Conservation (phyloP, 2,113 vertebrate species). For the Heterochromis multidens region DNA sequence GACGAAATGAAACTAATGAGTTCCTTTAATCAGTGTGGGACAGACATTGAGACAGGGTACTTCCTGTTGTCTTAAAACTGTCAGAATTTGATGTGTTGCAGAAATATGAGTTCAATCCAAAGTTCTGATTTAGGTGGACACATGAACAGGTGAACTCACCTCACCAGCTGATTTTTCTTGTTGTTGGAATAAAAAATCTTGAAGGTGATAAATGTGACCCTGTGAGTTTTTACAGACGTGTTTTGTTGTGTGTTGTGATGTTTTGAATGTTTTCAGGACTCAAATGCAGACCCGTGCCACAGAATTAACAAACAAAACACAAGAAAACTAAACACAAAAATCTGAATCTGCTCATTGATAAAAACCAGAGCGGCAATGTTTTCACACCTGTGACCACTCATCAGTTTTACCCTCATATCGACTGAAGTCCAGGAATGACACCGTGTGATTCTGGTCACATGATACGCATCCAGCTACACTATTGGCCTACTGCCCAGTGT, state of each 20-base stretch:
- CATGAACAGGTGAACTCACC: not conserved
- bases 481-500: not conserved
- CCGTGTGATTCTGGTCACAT: not conserved
- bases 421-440: not conserved
- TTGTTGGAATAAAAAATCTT: not conserved
- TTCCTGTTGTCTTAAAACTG: no score
- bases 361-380: no score
- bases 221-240: not conserved
- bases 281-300: no score
- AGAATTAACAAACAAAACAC: no score
- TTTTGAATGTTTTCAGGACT: no score
- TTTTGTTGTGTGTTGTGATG: not conserved
- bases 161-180: not conserved
- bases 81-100: no score
- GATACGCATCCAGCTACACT: not conserved
- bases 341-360: no score
- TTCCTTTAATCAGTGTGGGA: no score
- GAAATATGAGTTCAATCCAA: no score
- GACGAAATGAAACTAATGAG: no score
- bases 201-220: not conserved
- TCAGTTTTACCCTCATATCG: not conserved
- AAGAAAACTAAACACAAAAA: no score
- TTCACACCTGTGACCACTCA: not conserved
- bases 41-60: no score
- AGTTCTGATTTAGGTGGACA: not conserved